A percentile compares a stretch with the other conserved stretches of the same genome.
Evolutionary conservation across 1,140 invertebrate genomes (phyloP).

Genomic region (Pseudomyrmex pallidus): DNA sequence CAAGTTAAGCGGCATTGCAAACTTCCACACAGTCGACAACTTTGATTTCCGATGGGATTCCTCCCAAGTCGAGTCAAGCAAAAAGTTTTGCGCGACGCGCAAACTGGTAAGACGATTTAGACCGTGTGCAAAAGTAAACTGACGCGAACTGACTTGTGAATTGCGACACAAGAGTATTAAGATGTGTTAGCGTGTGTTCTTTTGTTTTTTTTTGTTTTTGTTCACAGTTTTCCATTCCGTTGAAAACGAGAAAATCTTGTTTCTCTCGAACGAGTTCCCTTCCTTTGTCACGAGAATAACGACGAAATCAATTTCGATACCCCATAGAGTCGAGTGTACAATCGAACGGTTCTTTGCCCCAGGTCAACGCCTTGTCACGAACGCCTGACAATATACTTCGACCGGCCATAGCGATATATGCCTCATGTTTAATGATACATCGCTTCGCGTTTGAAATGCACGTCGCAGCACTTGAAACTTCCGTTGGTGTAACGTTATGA

Average conservation of each 20-base stretch:
- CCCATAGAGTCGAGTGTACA: conserved; percentile 24
- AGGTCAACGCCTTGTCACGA: conserved; percentile 42
- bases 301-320: conserved; percentile 3
- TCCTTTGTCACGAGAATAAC: neutral
- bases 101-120: no score
- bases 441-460: conserved; percentile 21
- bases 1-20: no score
- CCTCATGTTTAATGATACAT: conserved; percentile 23
- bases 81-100: no score
- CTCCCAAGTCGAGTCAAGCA: no score
- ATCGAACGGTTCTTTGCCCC: conserved; percentile 49
- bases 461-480: neutral
- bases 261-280: neutral
- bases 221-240: no score
- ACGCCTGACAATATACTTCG: conserved; percentile 7
- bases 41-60: no score
- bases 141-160: no score
- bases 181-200: no score
- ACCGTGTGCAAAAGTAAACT: no score
- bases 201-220: no score
- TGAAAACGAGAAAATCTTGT: neutral
- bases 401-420: conserved; percentile 22
- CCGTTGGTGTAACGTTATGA: conserved; percentile 38
- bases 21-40: no score
- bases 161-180: no score